Evolutionary conservation across 1,140 invertebrate genomes (phyloP), one percentile per base, ranked within the genome.

Genomic region (Anadara kagoshimensis): DNA sequence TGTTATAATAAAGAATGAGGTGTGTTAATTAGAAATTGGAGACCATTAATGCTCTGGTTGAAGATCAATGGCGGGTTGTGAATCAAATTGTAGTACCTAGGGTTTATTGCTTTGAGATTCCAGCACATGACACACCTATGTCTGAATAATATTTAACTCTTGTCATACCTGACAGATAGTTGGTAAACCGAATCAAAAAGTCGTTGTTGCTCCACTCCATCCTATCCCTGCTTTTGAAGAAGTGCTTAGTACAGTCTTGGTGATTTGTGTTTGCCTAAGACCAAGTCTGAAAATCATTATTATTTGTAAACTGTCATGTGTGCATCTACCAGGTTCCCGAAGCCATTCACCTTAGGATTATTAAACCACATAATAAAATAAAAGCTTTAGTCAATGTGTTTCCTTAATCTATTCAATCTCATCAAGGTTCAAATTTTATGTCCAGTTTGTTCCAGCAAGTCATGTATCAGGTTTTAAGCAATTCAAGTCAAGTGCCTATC

Each of bases 131-230:
- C 22, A 65, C 26, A 2, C 73, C 66, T 57, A 29, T 73, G 12
- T 26, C 67, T 18, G 71, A 4, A n/a, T 73, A 22, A 63, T 44
- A 49, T 79, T 69, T 51, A 76, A 73, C 24, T 53, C 68, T 58
- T 80, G 73, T 57, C 73, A 78, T 62, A 59, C 57, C 20, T 75
- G 76, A 73, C 76, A 80, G 20, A 59, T 78, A 65, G 76, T 78
- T 41, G 69, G 76, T 44, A 75, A 80, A 58, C 65, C 72, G 22
- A 78, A 78, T 61, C 57, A 59, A 24, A 61, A 22, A 57, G 73
- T 70, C 36, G 62, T 68, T 0, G 20, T 12, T 16, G 71, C 54
- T 36, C 51, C 11, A n/a, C 18, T 75, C 14, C 59, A 69, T 1
- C 51, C 43, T 16, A 78, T 54, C 45, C 73, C n/a, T 12, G 51